Evolutionary conservation across 2,113 vertebrate genomes (phyloP).

Genomic region (Vidua chalybeata): DNA sequence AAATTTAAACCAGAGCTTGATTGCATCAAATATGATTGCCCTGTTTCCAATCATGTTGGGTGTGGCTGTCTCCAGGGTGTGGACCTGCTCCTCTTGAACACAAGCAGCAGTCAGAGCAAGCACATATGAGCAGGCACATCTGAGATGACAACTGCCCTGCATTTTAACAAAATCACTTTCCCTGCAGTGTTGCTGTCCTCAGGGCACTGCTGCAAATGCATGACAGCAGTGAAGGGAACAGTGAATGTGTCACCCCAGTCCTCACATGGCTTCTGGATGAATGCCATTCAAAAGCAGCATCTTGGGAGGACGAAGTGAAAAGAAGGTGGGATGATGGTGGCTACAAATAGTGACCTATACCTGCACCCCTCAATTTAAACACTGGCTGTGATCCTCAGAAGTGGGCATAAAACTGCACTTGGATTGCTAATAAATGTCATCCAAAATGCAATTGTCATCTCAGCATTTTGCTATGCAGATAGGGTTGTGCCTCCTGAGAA

Average conservation of each 20-base stretch:
- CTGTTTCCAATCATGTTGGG: neutral
- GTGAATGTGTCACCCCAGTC: neutral
- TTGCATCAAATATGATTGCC: neutral
- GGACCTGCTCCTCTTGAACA: neutral
- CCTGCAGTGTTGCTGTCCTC: neutral
- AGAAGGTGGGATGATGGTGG: neutral
- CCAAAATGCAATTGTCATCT: slow-evolving; percentile 10
- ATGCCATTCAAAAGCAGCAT: neutral
- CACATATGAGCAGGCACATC: neutral
- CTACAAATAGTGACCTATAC: neutral
- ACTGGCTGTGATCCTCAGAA: neutral
- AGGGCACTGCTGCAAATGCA: neutral
- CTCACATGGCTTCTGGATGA: neutral
- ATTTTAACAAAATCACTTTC: neutral
- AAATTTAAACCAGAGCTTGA: neutral
- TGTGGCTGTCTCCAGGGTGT: neutral
- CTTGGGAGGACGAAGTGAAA: neutral
- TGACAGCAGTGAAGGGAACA: rapidly evolving
- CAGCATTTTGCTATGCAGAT: slow-evolving; percentile 55
- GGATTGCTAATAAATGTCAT: slow-evolving; percentile 46
- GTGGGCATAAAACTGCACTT: neutral
- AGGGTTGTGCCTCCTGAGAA: slow-evolving; percentile 56
- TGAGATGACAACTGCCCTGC: neutral
- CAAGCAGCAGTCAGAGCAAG: neutral
- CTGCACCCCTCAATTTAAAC: neutral